Conservation (phyloP, 2,113 vertebrate species). For the Oplegnathus fasciatus region DNA sequence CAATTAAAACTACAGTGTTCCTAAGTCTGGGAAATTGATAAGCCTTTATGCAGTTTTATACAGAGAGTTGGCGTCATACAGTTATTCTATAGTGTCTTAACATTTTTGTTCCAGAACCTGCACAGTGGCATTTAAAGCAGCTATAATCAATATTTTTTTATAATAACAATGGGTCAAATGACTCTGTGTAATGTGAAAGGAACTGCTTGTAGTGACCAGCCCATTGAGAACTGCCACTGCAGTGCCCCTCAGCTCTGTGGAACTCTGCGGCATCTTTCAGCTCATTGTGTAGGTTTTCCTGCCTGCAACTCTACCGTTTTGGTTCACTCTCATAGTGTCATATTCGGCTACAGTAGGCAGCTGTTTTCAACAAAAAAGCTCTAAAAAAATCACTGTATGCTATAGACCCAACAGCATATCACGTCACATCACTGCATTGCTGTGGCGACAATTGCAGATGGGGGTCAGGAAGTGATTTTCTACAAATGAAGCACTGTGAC, state of each 20-base stretch:
- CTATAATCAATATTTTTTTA: background rate
- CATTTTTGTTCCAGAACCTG: background rate
- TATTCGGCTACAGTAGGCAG: background rate
- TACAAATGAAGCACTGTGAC: too few species aligned
- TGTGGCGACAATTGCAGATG: too few species aligned
- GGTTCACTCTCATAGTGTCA: background rate
- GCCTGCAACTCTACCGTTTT: too few species aligned
- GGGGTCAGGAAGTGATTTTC: too few species aligned
- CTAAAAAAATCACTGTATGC: too few species aligned
- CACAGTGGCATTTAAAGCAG: background rate
- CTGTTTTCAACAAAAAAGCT: too few species aligned
- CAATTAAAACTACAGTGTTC: slow-evolving; percentile 1
- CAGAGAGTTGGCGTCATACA: too few species aligned
- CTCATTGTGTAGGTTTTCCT: background rate
- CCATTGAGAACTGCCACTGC: background rate
- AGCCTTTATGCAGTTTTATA: background rate
- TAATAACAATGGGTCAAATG: background rate
- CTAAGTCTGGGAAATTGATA: slow-evolving; percentile 6
- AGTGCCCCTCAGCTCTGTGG: too few species aligned
- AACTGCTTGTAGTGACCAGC: background rate
- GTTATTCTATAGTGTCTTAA: background rate
- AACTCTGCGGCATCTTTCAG: background rate
- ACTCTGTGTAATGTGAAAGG: background rate
- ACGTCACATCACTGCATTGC: too few species aligned
- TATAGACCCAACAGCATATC: too few species aligned